Conservation (phyloP, 1,140 invertebrate genomes). For the Drosophila ambigua region DNA sequence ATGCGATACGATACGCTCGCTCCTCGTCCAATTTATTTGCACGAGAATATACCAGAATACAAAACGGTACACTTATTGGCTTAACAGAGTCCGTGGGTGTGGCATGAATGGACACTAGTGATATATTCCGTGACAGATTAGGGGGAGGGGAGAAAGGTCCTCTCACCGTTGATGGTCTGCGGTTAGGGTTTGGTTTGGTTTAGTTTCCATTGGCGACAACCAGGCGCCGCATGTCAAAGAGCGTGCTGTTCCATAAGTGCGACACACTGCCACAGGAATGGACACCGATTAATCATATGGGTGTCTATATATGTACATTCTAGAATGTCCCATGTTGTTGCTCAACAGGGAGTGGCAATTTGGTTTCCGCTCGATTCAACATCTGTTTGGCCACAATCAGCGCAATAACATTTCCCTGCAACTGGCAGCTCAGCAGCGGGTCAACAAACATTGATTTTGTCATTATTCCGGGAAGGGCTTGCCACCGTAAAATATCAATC, state of each 20-base stretch:
- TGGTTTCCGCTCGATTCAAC: slow-evolving; percentile 15
- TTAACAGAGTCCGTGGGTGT: neutral
- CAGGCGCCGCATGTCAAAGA: slow-evolving; percentile 47
- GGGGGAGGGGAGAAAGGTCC: neutral
- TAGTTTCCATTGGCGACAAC: slow-evolving; percentile 21
- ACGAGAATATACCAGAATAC: neutral
- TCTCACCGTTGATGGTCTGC: slow-evolving; percentile 7
- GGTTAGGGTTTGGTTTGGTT: neutral
- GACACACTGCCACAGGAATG: neutral
- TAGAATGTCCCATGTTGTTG: neutral
- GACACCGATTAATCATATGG: slow-evolving; percentile 43
- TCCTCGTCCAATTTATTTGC: no score
- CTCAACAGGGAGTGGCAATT: slow-evolving; percentile 28
- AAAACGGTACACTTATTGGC: no score
- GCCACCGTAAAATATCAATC: no score
- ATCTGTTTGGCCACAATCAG: slow-evolving; percentile 25
- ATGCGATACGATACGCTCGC: no score
- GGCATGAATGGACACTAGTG: neutral
- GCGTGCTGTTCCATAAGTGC: slow-evolving; percentile 1
- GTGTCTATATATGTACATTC: slow-evolving; percentile 1
- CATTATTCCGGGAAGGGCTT: no score
- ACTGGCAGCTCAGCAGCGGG: neutral
- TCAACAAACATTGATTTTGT: no score
- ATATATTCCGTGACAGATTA: slow-evolving; percentile 33
- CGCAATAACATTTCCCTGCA: slow-evolving; percentile 2